A percentile compares a stretch with the other conserved stretches of the same genome.
Evolutionary conservation across 1,140 invertebrate genomes (phyloP).

Genomic region (Tetraneura akinire): DNA sequence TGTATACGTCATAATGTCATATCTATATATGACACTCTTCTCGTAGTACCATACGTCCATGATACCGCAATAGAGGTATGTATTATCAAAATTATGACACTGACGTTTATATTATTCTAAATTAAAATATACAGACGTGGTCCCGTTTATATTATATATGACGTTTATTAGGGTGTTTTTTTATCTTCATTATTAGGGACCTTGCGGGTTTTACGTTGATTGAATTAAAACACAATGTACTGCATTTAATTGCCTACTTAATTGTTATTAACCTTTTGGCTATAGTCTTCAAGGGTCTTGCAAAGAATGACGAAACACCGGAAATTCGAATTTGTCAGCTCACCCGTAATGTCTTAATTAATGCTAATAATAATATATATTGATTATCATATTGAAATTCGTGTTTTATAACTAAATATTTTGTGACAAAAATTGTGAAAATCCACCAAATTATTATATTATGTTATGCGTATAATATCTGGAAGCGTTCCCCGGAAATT

Average conservation of each 20-base stretch:
- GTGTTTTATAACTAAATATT: too few species aligned
- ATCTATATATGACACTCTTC: too few species aligned
- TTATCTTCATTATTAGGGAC: conserved; percentile 21
- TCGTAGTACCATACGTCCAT: too few species aligned
- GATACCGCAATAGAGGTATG: too few species aligned
- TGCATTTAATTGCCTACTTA: conserved; percentile 35
- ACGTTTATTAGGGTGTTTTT: conserved; percentile 22
- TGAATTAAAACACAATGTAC: conserved; percentile 42
- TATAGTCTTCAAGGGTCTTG: conserved; percentile 1
- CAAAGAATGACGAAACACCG: conserved; percentile 24
- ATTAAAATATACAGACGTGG: neutral
- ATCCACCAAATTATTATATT: neutral
- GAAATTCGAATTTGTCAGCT: conserved; percentile 41
- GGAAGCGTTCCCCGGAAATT: conserved; percentile 27
- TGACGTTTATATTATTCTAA: conserved; percentile 23
- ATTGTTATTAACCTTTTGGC: conserved; percentile 47
- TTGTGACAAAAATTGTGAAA: neutral
- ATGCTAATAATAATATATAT: conserved; percentile 1
- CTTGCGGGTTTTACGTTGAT: neutral
- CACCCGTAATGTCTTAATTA: conserved; percentile 30
- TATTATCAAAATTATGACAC: neutral
- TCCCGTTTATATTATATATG: neutral
- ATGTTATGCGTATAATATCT: neutral
- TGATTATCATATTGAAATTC: too few species aligned
- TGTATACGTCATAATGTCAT: too few species aligned